Evolutionary conservation across 2,113 vertebrate genomes (phyloP).

Genomic region (Microtus montanus): DNA sequence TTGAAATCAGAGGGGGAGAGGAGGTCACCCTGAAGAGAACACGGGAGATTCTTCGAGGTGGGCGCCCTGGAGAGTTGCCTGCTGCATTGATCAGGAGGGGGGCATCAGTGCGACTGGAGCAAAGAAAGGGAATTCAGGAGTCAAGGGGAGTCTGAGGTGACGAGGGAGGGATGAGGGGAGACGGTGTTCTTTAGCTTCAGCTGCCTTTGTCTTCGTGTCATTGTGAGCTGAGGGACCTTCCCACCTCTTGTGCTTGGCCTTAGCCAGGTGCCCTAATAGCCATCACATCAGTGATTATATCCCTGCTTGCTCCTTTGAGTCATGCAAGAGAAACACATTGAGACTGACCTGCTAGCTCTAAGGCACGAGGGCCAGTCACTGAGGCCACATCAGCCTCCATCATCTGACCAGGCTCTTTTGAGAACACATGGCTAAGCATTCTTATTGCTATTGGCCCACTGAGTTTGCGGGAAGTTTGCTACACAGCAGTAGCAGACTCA

Average conservation of each 20-base stretch:
- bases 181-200: neutral
- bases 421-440: rapidly evolving
- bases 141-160: neutral
- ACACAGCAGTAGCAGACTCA: neutral
- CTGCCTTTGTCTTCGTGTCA: neutral
- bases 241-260: neutral
- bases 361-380: neutral
- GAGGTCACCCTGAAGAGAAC: neutral
- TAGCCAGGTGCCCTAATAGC: neutral
- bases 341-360: neutral
- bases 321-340: neutral
- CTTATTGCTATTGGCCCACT: neutral
- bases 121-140: neutral
- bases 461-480: neutral
- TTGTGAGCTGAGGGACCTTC: neutral
- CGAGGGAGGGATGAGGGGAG: rapidly evolving
- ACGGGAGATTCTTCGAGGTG: neutral
- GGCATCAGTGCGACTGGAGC: neutral
- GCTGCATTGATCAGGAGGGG: neutral
- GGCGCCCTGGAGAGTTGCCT: neutral
- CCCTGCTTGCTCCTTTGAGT: neutral
- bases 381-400: neutral
- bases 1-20: neutral
- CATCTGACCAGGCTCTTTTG: neutral
- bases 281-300: neutral